Percentiles rank a stretch among this genome's conserved stretches.
Conservation (phyloP, 2,113 vertebrate species). For the Pipra filicauda region DNA sequence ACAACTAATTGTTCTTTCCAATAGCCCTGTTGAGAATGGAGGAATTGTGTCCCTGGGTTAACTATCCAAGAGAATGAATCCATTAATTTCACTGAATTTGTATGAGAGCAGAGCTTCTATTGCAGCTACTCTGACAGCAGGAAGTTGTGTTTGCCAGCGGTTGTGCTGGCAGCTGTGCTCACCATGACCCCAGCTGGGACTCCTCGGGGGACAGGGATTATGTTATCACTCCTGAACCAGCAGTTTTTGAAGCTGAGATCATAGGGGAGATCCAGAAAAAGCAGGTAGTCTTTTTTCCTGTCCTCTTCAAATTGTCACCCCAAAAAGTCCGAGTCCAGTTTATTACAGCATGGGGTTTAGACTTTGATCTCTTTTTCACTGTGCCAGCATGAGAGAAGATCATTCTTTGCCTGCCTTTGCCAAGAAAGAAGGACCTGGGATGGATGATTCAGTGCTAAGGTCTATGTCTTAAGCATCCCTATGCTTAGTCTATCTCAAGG, state of each 20-base stretch:
- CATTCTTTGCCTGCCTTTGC: background rate
- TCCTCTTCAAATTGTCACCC: background rate
- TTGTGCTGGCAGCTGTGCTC: background rate
- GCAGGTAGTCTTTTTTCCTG: background rate
- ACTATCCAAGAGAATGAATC: background rate
- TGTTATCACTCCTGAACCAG: background rate
- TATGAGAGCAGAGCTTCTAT: background rate
- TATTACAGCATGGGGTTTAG: background rate
- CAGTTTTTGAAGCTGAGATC: background rate
- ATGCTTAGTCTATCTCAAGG: background rate
- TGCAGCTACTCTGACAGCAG: background rate
- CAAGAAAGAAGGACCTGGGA: background rate
- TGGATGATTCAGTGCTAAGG: background rate
- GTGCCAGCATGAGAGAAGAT: background rate
- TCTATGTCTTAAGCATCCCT: background rate
- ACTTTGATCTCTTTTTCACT: background rate
- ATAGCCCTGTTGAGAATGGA: background rate
- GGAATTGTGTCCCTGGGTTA: background rate
- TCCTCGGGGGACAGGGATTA: fast-evolving
- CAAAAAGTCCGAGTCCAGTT: background rate
- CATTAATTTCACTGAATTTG: background rate
- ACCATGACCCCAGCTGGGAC: background rate
- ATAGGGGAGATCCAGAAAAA: background rate
- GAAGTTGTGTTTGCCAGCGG: background rate
- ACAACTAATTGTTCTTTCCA: background rate